Percentiles rank a stretch among this genome's conserved stretches.
phyloP scores from a whole-genome alignment of 2,888 invertebrate species.

The Conchocele bisecta region DNA sequence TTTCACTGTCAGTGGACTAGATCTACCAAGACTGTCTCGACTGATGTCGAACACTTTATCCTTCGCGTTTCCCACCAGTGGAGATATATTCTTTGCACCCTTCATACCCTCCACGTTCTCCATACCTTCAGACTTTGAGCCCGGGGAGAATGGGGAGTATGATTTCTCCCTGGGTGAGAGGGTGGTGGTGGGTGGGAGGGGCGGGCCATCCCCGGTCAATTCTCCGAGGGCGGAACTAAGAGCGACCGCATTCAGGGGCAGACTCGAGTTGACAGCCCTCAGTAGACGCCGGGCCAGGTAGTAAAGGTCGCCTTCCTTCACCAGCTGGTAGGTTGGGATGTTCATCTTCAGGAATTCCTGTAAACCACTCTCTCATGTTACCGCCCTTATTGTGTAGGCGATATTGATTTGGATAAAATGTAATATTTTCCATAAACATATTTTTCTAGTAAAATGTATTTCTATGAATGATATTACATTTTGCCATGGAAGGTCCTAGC shows the following conservation, averaged over 20 bases:
- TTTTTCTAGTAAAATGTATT: too few species aligned
- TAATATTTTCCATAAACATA: too few species aligned
- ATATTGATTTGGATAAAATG: too few species aligned
- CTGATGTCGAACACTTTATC: slow-evolving; percentile 51
- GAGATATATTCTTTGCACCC: slow-evolving; percentile 29
- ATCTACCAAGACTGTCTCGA: slow-evolving; percentile 31
- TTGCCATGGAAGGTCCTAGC: too few species aligned
- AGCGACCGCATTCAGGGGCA: slow-evolving; percentile 66
- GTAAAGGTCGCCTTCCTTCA: slow-evolving; percentile 86
- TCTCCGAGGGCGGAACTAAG: slow-evolving; percentile 67
- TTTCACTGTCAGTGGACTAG: slow-evolving; percentile 53
- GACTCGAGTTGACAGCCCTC: slow-evolving; percentile 52
- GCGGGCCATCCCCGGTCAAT: slow-evolving; percentile 12
- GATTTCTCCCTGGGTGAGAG: slow-evolving; percentile 18
- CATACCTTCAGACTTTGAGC: slow-evolving; percentile 31
- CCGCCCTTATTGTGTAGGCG: too few species aligned
- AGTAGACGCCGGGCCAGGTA: slow-evolving; percentile 84
- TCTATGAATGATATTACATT: too few species aligned
- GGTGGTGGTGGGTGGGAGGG: background rate
- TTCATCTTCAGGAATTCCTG: slow-evolving; percentile 86
- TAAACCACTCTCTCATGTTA: too few species aligned
- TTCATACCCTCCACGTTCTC: slow-evolving; percentile 25
- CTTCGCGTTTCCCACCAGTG: slow-evolving; percentile 26
- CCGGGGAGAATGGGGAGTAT: slow-evolving; percentile 20
- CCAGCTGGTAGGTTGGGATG: slow-evolving; percentile 86